Evolutionary conservation across 2,888 invertebrate species (phyloP), one percentile per base, ranked within the genome.

Genomic region (Scrobipalpa atriplicella): DNA sequence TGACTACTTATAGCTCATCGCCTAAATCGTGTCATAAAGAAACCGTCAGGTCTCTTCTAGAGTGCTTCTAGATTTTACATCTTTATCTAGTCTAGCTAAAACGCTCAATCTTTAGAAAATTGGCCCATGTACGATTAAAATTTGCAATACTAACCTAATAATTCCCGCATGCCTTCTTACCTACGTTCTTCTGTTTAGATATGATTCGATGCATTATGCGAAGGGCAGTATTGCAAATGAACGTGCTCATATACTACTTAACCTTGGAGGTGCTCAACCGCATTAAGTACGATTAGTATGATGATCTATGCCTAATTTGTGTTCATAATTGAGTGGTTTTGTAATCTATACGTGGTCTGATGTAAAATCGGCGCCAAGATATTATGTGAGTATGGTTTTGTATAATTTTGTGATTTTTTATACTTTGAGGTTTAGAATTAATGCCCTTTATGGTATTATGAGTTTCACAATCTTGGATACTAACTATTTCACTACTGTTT

Each of bases 181-280:
- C 11, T 8, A 39, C n/a, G n/a, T n/a, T 5, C 5, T 18, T 0
- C 8, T 52, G 8, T 18, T 52, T 18, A 52, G 9, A 52, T 52
- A 11, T n/a, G 3, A 19, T 56, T 29, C 29, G 21, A 18, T 56
- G 36, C 11, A 36, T n/a, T 36, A 58, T 58, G 21, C 21, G 58
- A 58, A 58, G 58, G 58, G 58, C 58, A 58, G 58, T 18, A 68
- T 78, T 76, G 74, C 76, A 78, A 75, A 75, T 75, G 71, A 71
- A 80, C 75, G 71, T 76, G 75, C 75, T 79, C 75, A 75, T 75
- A 78, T 78, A 75, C 75, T 74, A n/a, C n/a, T n/a, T n/a, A 78
- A 76, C 83, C 79, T 85, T 82, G 79, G 70, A 70, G 69, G 16
- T 51, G 18, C 21, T 56, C 54, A 21, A 29, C 3, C 54, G 58